These are phyloP conservation scores for Mimas tiliae DNA, from an alignment of 2,888 invertebrate genomes.

Conservation along the genomic window DNA sequence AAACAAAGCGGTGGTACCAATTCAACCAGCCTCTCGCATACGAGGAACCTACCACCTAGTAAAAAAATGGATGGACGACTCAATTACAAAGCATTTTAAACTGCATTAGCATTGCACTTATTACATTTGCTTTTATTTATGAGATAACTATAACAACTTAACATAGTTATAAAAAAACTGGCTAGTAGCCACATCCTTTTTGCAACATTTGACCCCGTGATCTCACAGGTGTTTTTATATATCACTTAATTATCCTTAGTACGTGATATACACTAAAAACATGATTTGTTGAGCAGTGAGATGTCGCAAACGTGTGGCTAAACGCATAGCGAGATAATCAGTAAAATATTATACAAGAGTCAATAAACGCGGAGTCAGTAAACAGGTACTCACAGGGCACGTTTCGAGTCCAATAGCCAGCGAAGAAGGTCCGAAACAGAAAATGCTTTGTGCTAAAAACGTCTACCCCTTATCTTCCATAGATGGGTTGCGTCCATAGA, in stretches of 20 bases:
- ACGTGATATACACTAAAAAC: slow-evolving; percentile 55
- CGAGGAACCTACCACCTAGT: no score
- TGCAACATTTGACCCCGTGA: no score
- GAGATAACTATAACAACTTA: no score
- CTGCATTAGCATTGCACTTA: no score
- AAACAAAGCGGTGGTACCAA: no score
- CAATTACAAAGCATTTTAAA: no score
- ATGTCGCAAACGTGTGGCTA: slow-evolving; percentile 66
- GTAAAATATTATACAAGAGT: slow-evolving; percentile 68
- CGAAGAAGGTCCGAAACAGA: slow-evolving; percentile 78
- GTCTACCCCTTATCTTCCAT: slow-evolving; percentile 80
- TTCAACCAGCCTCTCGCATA: no score
- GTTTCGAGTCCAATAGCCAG: slow-evolving; percentile 78
- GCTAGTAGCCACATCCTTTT: no score
- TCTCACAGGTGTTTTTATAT: no score
- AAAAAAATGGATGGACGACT: no score
- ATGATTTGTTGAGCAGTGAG: slow-evolving; percentile 75
- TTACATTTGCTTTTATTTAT: no score
- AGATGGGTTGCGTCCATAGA: slow-evolving; percentile 76
- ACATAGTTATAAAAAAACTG: no score
- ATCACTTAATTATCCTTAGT: neutral
- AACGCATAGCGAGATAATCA: slow-evolving; percentile 75
- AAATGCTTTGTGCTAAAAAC: slow-evolving; percentile 83
- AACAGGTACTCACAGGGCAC: slow-evolving; percentile 76
- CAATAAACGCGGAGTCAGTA: slow-evolving; percentile 73